phyloP scores from a whole-genome alignment of 2,797 vertebrate genomes.

The Buphagus erythrorhynchus region DNA sequence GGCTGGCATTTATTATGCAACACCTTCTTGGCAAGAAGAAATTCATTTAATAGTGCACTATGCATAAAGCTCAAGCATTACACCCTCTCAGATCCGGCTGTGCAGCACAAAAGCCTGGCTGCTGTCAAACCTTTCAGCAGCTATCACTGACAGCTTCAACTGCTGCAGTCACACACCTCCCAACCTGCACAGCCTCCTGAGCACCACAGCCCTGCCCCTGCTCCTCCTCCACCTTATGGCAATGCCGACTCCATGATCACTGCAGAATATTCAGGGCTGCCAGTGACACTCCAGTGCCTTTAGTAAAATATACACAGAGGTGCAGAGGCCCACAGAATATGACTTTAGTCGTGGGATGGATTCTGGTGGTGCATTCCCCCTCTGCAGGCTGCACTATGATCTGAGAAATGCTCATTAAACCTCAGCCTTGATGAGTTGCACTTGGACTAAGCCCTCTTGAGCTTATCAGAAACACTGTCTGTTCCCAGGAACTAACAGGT shows the following conservation, averaged over 20 bases:
- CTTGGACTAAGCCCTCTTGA: neutral
- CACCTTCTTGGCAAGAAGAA: neutral
- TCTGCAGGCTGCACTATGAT: neutral
- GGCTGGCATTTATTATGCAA: neutral
- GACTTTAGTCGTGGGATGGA: neutral
- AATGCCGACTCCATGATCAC: neutral
- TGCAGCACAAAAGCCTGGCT: neutral
- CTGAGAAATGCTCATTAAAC: neutral
- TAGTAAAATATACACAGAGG: neutral
- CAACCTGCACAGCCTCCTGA: neutral
- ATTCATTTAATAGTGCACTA: neutral
- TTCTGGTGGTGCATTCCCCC: no score
- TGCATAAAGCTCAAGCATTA: accelerated
- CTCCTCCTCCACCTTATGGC: neutral
- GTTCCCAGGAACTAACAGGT: neutral
- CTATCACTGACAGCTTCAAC: neutral
- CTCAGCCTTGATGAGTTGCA: neutral
- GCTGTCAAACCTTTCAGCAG: neutral
- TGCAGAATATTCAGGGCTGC: neutral
- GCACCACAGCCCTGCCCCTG: neutral
- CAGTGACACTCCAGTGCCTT: neutral
- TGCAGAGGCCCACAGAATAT: neutral
- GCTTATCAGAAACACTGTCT: neutral
- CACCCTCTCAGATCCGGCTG: neutral
- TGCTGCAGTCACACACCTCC: neutral